Conservation (phyloP, 1,140 invertebrate genomes). For the Meloidogyne exigua region DNA sequence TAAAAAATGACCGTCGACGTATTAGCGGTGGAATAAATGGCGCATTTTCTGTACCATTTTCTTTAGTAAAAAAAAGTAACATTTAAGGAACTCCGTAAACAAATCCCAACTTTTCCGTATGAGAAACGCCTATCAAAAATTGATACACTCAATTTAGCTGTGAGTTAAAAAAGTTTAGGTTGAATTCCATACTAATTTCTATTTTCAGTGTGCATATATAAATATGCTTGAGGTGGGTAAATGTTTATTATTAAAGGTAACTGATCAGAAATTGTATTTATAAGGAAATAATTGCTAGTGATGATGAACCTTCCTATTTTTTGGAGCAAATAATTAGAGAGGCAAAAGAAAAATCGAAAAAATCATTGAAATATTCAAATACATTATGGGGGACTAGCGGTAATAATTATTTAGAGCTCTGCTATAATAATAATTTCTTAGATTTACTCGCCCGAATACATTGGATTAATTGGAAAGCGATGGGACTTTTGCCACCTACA, state of each 20-base stretch:
- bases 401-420: constrained; percentile 17
- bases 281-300: constrained; percentile 73
- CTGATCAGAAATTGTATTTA: neutral
- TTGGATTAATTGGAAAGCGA: constrained; percentile 98
- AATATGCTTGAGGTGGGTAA: constrained; percentile 77
- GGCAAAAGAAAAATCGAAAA: constrained; percentile 38
- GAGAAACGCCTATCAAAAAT: constrained; percentile 96
- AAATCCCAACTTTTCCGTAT: constrained; percentile 97
- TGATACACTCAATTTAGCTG: constrained; percentile 90
- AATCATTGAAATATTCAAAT: constrained; percentile 20
- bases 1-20: neutral
- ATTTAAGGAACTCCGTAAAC: constrained; percentile 67
- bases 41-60: constrained; percentile 77
- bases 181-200: neutral
- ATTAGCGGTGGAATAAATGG: constrained; percentile 89
- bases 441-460: constrained; percentile 92
- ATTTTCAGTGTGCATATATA: constrained; percentile 77
- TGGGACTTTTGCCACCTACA: constrained; percentile 69
- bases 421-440: constrained; percentile 65
- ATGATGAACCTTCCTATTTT: constrained; percentile 46
- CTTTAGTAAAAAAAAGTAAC: constrained; percentile 11
- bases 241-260: neutral
- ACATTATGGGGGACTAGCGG: constrained; percentile 62
- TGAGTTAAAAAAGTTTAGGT: constrained; percentile 64
- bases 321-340: constrained; percentile 44